These are phyloP conservation scores for Bombus sylvicola DNA, from an alignment of 1,140 invertebrate species.

Conservation along the genomic window DNA sequence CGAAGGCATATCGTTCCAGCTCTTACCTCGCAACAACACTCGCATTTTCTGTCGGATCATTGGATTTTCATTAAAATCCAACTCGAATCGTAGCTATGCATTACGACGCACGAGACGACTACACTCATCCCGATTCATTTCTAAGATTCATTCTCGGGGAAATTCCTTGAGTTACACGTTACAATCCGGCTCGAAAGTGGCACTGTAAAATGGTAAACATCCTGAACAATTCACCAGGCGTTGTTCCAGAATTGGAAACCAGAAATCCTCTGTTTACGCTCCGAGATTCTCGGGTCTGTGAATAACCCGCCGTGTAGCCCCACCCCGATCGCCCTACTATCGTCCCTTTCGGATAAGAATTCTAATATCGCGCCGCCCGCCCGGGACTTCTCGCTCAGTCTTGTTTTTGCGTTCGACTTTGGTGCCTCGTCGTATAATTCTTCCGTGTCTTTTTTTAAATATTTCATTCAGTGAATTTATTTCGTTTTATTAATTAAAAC, in stretches of 20 bases:
- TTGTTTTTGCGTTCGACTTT: neutral
- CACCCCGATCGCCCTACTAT: neutral
- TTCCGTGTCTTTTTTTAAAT: neutral
- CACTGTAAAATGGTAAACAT: constrained; percentile 8
- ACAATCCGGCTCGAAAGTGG: neutral
- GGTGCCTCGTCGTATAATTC: neutral
- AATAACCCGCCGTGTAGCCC: neutral
- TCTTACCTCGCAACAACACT: neutral
- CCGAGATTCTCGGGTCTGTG: neutral
- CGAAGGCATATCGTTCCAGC: neutral
- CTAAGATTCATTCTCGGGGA: neutral
- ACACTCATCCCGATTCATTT: neutral
- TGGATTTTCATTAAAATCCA: neutral
- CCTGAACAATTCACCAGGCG: neutral
- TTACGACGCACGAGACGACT: neutral
- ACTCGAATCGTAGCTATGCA: neutral
- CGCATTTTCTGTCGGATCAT: neutral
- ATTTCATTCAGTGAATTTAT: neutral
- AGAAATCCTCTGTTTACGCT: neutral
- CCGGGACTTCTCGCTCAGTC: neutral
- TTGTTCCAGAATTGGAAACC: neutral
- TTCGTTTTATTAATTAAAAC: neutral
- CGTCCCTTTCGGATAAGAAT: neutral
- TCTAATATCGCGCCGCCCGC: neutral
- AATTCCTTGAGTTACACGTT: neutral